phyloP scores from a whole-genome alignment of 2,888 invertebrate genomes.

The Piscicola geometra region DNA sequence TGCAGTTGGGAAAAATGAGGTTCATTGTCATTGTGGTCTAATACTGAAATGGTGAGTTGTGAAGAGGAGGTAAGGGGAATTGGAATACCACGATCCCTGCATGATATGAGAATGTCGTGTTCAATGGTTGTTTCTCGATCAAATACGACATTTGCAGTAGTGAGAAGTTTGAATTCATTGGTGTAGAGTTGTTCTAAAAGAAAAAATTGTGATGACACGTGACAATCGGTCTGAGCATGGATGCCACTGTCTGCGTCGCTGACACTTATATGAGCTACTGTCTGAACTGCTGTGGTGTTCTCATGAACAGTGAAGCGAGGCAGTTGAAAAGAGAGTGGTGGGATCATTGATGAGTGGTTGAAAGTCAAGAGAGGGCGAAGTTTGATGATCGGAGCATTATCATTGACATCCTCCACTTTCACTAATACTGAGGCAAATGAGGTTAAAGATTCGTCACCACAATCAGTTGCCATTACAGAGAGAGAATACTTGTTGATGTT shows the following conservation, averaged over 20 bases:
- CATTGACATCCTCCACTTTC: slow-evolving; percentile 42
- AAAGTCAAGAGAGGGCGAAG: slow-evolving; percentile 37
- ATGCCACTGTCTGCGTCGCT: slow-evolving; percentile 36
- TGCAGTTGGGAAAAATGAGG: not conserved
- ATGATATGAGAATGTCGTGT: not conserved
- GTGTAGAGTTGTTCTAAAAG: slow-evolving; percentile 31
- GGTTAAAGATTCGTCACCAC: slow-evolving; percentile 41
- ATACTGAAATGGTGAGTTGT: not conserved
- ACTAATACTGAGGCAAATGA: slow-evolving; percentile 40
- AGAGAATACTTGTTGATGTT: slow-evolving; percentile 38
- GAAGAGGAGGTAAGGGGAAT: slow-evolving; percentile 19
- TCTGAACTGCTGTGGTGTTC: slow-evolving; percentile 25
- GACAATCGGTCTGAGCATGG: slow-evolving; percentile 31
- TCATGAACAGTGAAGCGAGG: slow-evolving; percentile 26
- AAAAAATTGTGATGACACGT: not conserved
- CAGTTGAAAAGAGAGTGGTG: not conserved
- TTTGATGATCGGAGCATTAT: slow-evolving; percentile 42
- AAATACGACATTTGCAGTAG: slow-evolving; percentile 13
- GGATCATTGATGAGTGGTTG: not conserved
- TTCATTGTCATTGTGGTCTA: slow-evolving; percentile 20
- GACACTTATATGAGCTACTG: slow-evolving; percentile 39
- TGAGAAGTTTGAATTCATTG: slow-evolving; percentile 35
- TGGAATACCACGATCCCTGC: slow-evolving; percentile 16
- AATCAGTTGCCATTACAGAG: slow-evolving; percentile 42
- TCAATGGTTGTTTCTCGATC: slow-evolving; percentile 2